Base-by-base conservation (phyloP, 2,888 invertebrate species). In the Falcaria lacertinaria region DNA sequence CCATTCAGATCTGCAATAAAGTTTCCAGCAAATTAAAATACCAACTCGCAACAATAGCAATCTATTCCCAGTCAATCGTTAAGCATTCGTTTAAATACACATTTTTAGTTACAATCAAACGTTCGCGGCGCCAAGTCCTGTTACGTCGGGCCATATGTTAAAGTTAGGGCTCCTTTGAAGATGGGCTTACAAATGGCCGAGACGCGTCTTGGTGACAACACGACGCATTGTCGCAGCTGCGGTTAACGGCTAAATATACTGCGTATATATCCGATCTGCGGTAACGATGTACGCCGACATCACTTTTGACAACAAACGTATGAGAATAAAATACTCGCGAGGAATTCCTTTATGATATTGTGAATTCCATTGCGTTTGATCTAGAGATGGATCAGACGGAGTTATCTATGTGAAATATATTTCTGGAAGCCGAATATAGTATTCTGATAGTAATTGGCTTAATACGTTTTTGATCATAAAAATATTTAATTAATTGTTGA, bases 191-290 rank as follows among this genome's bases (percentile, higher is more conserved):
- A 78, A 81, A 87, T 82, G 75, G 67, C 49, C 50, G 57, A 61
- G 76, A 66, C 80, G 76, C 71, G 55, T 50, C 39, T 43, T 47
- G 61, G 49, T 69, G 86, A 84, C 85, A 74, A 59, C 57, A 48
- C 49, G 68, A 81, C 69, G 73, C 74, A 73, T 70, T 73, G 77
- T 75, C 80, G 65, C 86, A 82, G 83, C 84, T 82, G 77, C 53
- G 54, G 60, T 69, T 68, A 64, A 51, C 57, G 49, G 54, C 69
- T 72, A 70, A 48, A 48, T 46, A 54, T 45, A 47, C 42, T 44
- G 40, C 34, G 35, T 16, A 36, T 36, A 36, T 36, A 37, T 19
- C 8, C 37, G 25, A 37, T 36, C 22, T 34, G 7, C 7, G 17
- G 22, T 22, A 22, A 19, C 22, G 37, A 25, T 37, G 19, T 25